These are phyloP conservation scores for Drosophila gaucha DNA, from an alignment of 2,888 invertebrate species.

Conservation along the genomic window DNA sequence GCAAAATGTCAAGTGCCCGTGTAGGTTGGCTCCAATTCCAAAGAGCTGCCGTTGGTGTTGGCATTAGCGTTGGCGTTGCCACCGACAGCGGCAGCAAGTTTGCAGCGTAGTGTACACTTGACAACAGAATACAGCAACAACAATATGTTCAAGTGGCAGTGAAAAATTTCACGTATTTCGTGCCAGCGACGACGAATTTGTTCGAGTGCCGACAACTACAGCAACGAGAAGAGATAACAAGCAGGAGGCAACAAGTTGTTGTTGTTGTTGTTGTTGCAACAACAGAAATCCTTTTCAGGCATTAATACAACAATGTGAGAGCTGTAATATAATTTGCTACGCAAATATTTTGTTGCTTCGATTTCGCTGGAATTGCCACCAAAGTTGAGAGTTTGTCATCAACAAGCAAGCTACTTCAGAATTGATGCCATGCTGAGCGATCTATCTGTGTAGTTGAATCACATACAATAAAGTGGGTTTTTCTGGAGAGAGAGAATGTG, in stretches of 20 bases:
- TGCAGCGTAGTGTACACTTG: slow-evolving; percentile 51
- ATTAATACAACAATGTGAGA: slow-evolving; percentile 31
- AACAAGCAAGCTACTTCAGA: neutral
- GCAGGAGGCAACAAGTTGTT: slow-evolving; percentile 34
- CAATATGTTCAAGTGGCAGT: slow-evolving; percentile 67
- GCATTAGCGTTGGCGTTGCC: slow-evolving; percentile 21
- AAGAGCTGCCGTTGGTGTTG: slow-evolving; percentile 48
- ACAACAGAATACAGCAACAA: slow-evolving; percentile 37
- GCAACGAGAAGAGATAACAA: slow-evolving; percentile 16
- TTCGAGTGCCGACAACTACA: slow-evolving; percentile 48
- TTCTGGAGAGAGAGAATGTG: neutral
- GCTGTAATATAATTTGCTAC: slow-evolving; percentile 52
- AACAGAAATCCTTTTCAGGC: slow-evolving; percentile 39
- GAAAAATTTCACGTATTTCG: slow-evolving; percentile 71
- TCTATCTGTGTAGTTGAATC: slow-evolving; percentile 24
- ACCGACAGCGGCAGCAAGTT: slow-evolving; percentile 16
- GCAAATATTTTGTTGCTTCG: slow-evolving; percentile 61
- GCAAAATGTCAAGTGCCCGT: slow-evolving; percentile 72
- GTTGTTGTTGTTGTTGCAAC: slow-evolving; percentile 16
- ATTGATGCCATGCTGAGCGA: neutral
- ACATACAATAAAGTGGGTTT: slow-evolving; percentile 12
- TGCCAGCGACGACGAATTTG: slow-evolving; percentile 50
- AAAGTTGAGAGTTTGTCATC: slow-evolving; percentile 35
- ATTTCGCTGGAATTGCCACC: slow-evolving; percentile 47
- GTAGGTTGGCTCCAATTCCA: slow-evolving; percentile 56